Evolutionary conservation across 2,888 invertebrate species (phyloP).

Genomic region (Papilio protenor): DNA sequence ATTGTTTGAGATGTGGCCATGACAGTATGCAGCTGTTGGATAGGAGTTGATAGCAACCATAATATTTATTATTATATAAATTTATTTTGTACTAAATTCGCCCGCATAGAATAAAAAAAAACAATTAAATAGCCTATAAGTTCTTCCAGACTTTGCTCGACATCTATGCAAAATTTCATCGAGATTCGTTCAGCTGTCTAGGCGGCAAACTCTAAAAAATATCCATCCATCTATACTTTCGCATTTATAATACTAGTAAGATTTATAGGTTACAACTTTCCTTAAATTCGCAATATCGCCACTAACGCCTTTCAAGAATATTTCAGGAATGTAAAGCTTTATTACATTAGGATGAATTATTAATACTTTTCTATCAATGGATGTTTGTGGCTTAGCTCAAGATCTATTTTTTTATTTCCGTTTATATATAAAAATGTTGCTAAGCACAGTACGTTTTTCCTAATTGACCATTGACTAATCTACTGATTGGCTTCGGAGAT

Average conservation of each 20-base stretch:
- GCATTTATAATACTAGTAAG: no score
- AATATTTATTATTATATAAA: no score
- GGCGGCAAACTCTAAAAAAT: no score
- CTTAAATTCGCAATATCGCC: background rate
- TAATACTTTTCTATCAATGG: background rate
- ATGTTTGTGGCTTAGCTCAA: no score
- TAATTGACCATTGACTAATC: background rate
- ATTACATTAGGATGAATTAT: background rate
- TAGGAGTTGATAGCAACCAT: background rate
- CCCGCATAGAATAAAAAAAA: background rate
- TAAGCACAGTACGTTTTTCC: background rate
- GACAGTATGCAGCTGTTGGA: constrained; percentile 5
- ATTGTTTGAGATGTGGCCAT: background rate
- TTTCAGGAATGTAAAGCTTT: background rate
- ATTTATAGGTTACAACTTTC: background rate
- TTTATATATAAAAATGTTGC: background rate
- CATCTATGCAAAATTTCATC: no score
- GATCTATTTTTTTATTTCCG: no score
- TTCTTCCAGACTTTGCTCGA: no score
- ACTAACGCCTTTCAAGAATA: background rate
- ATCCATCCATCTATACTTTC: no score
- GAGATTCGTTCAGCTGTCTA: no score
- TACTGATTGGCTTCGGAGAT: constrained; percentile 10
- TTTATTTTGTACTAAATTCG: no score
- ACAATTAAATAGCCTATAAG: no score